Evolutionary conservation across 2,888 invertebrate species (phyloP), one percentile per base, ranked within the genome.

Genomic region (Petrophora chlorosata): DNA sequence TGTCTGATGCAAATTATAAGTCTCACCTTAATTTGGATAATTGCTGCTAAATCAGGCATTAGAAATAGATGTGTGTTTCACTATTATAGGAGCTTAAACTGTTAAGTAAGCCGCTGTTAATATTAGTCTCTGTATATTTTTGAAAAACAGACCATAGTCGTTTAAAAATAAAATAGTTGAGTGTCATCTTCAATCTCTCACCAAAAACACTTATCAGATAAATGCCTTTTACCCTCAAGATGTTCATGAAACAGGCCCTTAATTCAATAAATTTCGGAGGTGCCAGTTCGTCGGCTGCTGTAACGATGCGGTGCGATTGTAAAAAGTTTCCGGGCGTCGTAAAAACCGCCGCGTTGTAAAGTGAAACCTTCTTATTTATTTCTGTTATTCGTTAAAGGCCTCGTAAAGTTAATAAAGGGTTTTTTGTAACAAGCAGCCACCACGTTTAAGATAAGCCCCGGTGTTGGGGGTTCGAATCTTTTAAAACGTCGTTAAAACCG

Each of bases 401-500:
- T 82, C 82, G 81, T 87, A 87, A 89, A 89, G 80, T 88, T 88
- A 88, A 89, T 89, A 88, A 87, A 88, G 83, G 82, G 85, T 82
- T 86, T 85, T 85, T 85, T 85, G 81, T 79, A 79, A 81, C 83
- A 82, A 77, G 76, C 83, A 76, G 69, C 66, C 70, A 77, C 82
- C 79, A 79, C 80, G 84, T 82, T 80, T 79, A 76, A 84, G 86
- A 88, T 89, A 88, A 88, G 83, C 86, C 71, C 73, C 74, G 73
- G 71, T 76, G 77, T 78, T 77, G 77, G 77, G 34, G 75, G 79
- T 79, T 73, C 76, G 76, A 86, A 89, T 90, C 88, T 89, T 87
- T 90, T 88, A 90, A 89, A 88, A 88, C 82, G 80, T 88, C 87
- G 86, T 89, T 89, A 89, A 89, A 89, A 73, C 79, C 80, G 79